Conservation (phyloP, 2,113 vertebrate genomes). For the Rynchops niger region DNA sequence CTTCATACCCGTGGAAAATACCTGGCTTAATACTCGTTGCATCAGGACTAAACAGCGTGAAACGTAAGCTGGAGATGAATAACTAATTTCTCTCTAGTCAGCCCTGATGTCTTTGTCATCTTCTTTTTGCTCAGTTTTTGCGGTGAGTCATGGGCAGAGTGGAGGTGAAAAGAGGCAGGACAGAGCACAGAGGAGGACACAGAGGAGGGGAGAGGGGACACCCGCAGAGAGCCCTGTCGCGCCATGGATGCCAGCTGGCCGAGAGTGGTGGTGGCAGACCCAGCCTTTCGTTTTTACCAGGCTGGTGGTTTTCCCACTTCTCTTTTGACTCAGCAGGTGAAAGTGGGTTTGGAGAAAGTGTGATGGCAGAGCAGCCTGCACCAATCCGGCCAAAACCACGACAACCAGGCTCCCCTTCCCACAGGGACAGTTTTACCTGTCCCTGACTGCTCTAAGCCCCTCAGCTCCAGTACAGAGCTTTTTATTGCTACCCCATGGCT, state of each 20-base stretch:
- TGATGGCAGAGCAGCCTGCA: neutral
- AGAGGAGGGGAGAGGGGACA: neutral
- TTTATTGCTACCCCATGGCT: neutral
- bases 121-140: neutral
- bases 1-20: neutral
- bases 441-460: neutral
- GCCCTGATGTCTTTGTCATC: neutral
- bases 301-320: neutral
- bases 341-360: neutral
- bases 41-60: neutral
- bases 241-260: neutral
- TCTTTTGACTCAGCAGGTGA: neutral
- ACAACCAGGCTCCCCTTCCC: neutral
- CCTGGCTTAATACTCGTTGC: neutral
- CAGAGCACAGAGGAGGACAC: neutral
- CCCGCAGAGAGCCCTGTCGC: fast-evolving
- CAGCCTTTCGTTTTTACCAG: neutral
- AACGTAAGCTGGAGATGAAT: neutral
- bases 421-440: neutral
- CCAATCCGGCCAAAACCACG: too few species aligned
- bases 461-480: neutral
- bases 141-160: fast-evolving
- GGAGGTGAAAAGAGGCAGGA: neutral
- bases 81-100: neutral
- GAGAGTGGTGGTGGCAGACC: neutral